These are phyloP conservation scores for Phalacrocorax brasilianus DNA, from an alignment of 2,113 vertebrate genomes.

Conservation along the genomic window DNA sequence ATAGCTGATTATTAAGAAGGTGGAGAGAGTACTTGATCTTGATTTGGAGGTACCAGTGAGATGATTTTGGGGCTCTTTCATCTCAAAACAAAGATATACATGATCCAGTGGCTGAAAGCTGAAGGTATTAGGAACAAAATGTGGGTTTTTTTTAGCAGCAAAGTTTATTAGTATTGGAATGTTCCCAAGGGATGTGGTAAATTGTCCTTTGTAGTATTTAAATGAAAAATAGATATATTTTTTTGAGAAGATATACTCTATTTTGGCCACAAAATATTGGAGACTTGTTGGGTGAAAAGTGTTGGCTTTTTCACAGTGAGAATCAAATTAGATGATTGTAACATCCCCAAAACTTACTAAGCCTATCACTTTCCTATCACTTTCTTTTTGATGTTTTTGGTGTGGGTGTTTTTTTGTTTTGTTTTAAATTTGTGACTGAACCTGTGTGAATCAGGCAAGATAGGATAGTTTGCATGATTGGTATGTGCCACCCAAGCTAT, in stretches of 20 bases:
- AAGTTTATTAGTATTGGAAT: background rate
- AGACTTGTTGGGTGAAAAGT: background rate
- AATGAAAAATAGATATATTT: background rate
- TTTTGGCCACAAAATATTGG: background rate
- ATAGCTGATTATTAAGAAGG: background rate
- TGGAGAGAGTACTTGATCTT: background rate
- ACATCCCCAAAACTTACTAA: background rate
- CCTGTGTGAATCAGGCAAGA: background rate
- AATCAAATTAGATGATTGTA: background rate
- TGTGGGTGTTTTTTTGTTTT: background rate
- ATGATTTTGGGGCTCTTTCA: background rate
- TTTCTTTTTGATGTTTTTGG: background rate
- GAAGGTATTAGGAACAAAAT: background rate
- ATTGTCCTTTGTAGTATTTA: background rate
- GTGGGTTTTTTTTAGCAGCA: background rate
- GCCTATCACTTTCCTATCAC: background rate
- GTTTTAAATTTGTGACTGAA: background rate
- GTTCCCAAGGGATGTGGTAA: background rate
- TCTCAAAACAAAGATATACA: background rate
- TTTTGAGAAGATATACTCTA: background rate
- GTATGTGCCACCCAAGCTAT: background rate
- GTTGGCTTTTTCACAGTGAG: background rate
- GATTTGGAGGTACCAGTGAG: background rate
- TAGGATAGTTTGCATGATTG: background rate
- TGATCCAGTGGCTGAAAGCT: background rate